A percentile compares a stretch with the other conserved stretches of the same genome.
phyloP scores from a whole-genome alignment of 2,797 vertebrate species.

The Propithecus perrieri region DNA sequence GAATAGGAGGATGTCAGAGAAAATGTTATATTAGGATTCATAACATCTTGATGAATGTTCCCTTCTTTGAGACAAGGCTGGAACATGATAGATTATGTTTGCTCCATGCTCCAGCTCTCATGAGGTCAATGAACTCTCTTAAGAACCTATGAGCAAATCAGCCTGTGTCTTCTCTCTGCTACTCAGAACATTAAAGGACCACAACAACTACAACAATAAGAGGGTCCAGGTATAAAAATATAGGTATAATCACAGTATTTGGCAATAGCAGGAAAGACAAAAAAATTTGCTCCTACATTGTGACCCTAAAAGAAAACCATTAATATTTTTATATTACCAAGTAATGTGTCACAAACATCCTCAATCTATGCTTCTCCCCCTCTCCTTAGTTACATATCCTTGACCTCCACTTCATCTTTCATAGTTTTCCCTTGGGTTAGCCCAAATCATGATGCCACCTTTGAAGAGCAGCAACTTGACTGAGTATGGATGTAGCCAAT shows the following conservation, averaged over 20 bases:
- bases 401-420: background rate
- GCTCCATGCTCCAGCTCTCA: background rate
- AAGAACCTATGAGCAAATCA: background rate
- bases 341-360: background rate
- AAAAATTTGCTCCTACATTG: background rate
- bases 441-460: background rate
- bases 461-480: background rate
- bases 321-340: background rate
- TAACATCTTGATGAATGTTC: background rate
- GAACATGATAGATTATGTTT: background rate
- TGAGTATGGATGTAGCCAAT: background rate
- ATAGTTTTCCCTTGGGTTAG: background rate
- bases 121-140: background rate
- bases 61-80: background rate
- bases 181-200: background rate
- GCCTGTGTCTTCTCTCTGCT: background rate
- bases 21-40: background rate
- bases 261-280: background rate
- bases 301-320: background rate
- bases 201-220: background rate
- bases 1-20: background rate
- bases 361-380: background rate
- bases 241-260: background rate
- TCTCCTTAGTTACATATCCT: background rate
- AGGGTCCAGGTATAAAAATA: background rate